Evolutionary conservation across 2,888 invertebrate species (phyloP), one percentile per base, ranked within the genome.

Genomic region (Lochmaea crataegi): DNA sequence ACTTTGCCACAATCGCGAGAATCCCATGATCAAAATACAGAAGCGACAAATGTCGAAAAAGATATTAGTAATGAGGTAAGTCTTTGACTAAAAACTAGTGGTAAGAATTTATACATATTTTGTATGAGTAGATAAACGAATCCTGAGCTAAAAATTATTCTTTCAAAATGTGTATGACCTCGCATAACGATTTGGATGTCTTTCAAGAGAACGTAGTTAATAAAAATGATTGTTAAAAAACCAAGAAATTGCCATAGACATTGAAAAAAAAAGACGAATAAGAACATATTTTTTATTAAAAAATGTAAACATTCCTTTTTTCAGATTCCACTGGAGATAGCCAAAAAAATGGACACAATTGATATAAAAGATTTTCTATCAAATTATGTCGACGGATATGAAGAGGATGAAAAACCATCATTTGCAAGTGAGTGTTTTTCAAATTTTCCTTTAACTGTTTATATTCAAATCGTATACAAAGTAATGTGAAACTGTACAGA

Each of bases 261-360:
- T 7, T 7, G 7, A 7, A 32, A 6, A 32, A 32, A 32, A 7
- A 32, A 32, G 32, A 7, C 6, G 32, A 32, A 32, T 32, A 7
- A 32, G 32, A 32, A 7, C 6, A 7, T 7, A 32, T 32, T 32
- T 32, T 32, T 7, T 22, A 22, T 22, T 22, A 22, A 22, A 22
- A 22, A 22, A 22, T 2, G 1, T 22, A 2, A 58, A 12, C 32
- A 26, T 9, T 32, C 5, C 1, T 63, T 75, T 69, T 84, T 85
- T 38, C 75, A 86, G 85, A 83, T 86, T 72, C 85, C 86, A 7
- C 53, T 86, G 68, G 83, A 85, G 32, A 84, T 85, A 45, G 82
- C 84, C 41, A 79, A 78, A 72, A 80, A 83, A 68, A 75, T 86
- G 38, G 86, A 83, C 74, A 78, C 82, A 32, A 81, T 81, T 72